phyloP scores from a whole-genome alignment of 2,797 vertebrate species.

The Ambastaia sidthimunki region DNA sequence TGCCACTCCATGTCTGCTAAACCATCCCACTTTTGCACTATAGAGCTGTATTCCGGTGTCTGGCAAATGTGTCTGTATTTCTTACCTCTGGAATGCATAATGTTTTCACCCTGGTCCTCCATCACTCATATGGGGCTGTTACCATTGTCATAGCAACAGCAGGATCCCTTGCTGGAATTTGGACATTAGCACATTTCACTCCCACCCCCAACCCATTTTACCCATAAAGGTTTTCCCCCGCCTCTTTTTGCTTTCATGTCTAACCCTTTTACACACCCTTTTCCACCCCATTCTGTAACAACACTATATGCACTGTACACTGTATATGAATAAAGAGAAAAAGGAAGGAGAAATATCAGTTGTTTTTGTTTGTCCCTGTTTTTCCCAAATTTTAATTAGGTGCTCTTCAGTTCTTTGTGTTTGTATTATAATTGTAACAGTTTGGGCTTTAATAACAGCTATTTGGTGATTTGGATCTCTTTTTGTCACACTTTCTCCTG shows the following conservation, averaged over 20 bases:
- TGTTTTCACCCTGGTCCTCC: conserved; percentile 25
- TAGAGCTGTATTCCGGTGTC: background rate
- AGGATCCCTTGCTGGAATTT: conserved; percentile 42
- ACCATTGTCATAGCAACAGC: conserved; percentile 51
- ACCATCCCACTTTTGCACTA: background rate
- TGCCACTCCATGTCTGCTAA: background rate
- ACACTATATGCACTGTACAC: no score
- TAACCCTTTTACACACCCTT: conserved; percentile 40
- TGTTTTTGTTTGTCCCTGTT: background rate
- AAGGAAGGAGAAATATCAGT: no score
- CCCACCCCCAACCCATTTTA: background rate
- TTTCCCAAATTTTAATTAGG: conserved; percentile 16
- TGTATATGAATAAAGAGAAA: no score
- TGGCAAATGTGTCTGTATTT: background rate
- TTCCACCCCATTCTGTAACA: background rate
- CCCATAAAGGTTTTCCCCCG: conserved; percentile 4
- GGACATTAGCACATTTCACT: background rate
- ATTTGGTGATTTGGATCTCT: background rate
- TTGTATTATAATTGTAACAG: conserved; percentile 42
- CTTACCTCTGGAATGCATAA: conserved; percentile 1
- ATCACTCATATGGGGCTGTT: conserved; percentile 49
- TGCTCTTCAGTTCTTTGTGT: conserved; percentile 15
- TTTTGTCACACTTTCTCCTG: no score
- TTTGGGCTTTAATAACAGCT: conserved; percentile 51
- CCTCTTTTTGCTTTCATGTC: conserved; percentile 12